These are phyloP conservation scores for Capromys pilorides DNA, from an alignment of 2,797 vertebrate species.

Conservation along the genomic window DNA sequence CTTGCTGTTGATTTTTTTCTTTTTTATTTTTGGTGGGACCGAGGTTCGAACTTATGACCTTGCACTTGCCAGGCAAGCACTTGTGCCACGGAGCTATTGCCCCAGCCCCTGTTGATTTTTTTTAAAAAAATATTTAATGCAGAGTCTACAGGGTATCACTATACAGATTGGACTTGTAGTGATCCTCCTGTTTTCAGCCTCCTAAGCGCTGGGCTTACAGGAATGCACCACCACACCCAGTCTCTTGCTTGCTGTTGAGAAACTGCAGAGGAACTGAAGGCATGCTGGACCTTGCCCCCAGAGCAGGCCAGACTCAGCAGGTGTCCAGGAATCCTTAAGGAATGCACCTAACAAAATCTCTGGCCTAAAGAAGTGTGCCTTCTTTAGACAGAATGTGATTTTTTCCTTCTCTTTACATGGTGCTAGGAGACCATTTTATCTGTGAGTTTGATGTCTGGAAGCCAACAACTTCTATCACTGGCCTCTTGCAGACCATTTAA, in stretches of 20 bases:
- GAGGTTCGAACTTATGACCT: too few relatives aligned
- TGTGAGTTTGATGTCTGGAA: not conserved
- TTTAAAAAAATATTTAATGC: too few relatives aligned
- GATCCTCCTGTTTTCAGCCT: too few relatives aligned
- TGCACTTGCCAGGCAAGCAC: too few relatives aligned
- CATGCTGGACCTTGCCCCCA: not conserved
- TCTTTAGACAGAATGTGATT: not conserved
- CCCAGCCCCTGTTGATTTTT: too few relatives aligned
- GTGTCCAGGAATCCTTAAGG: not conserved
- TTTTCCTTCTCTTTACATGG: not conserved
- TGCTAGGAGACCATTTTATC: not conserved
- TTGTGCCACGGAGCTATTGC: too few relatives aligned
- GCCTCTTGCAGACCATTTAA: not conserved
- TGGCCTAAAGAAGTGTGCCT: not conserved
- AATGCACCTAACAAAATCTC: not conserved
- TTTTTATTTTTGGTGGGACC: too few relatives aligned
- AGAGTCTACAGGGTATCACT: too few relatives aligned
- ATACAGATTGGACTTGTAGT: too few relatives aligned
- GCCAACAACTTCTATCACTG: not conserved
- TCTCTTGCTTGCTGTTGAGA: not conserved
- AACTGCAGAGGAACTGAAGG: not conserved
- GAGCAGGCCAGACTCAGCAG: not conserved
- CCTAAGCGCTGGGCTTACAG: too few relatives aligned
- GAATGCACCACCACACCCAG: too few relatives aligned
- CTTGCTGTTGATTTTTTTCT: too few relatives aligned